Base-by-base conservation (phyloP, 2,888 invertebrate species). In the Brachynemurus nebulosus region DNA sequence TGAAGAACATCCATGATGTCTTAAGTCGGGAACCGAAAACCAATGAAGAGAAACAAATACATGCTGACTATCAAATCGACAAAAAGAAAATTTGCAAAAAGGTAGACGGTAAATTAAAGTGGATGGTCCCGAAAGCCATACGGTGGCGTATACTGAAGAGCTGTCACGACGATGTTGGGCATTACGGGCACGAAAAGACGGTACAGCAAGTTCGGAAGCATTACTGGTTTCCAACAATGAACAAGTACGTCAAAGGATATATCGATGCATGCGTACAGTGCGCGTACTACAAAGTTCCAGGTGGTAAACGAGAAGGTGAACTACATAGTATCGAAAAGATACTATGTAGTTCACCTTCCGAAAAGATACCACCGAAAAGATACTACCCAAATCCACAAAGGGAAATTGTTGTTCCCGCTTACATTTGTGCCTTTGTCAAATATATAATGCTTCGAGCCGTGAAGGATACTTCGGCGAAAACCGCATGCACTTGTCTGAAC, bases 151-250 rank as follows among this genome's bases (percentile, higher is more conserved):
- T 51, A n/a, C 35, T 46, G n/a, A 19, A 37, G 17, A 30, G 16
- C 4, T 43, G 42, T 44, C 50, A 48, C 18, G 42, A 50, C 37
- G 45, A 49, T 25, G 9, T 21, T n/a, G 49, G 49, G 18, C 51
- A 51, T 16, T 49, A 47, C 11, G 45, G 40, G 3, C 8, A 40
- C 5, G 45, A 51, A 7, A 48, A 47, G 30, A 51, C 48, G 4
- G 4, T 51, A 8, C n/a, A 41, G 8, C 45, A 44, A 11, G 30
- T 47, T 1, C 23, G 9, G 11, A 33, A 37, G 34, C n/a, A 36
- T 4, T 54, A 49, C 35, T 52, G 51, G 49, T 52, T 53, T 23
- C 49, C 50, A 4, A 43, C 41, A 7, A 42, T 50, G 42, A 47
- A 27, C 12, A 19, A 27, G 3, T 39, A 47, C 23, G 33, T 44